A percentile compares a stretch with the other conserved stretches of the same genome.
phyloP scores from a whole-genome alignment of 23 tunicate species.

The Trididemnum miniatum region DNA sequence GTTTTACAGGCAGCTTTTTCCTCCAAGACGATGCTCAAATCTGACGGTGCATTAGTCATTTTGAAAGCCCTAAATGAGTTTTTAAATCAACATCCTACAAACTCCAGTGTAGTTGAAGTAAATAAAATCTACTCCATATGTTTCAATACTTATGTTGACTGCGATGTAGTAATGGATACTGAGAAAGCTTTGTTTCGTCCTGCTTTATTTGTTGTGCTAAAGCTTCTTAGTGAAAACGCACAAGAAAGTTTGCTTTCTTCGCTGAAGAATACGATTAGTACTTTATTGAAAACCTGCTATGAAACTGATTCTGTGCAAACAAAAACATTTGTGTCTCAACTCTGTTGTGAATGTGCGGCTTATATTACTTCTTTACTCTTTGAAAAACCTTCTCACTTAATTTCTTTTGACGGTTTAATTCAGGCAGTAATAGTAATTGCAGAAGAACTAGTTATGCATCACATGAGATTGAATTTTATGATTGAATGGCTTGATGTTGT shows the following conservation, averaged over 20 bases:
- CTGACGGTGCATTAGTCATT: not conserved
- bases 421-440: not conserved
- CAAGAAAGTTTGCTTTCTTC: not conserved
- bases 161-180: not conserved
- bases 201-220: conserved; percentile 7
- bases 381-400: not conserved
- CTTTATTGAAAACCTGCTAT: conserved; percentile 16
- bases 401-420: not conserved
- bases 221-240: not conserved
- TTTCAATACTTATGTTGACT: not conserved
- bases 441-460: conserved; percentile 28
- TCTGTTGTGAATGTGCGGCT: not conserved
- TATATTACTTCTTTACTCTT: not conserved
- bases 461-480: not conserved
- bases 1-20: not conserved
- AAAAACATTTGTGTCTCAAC: not conserved
- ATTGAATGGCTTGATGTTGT: conserved; percentile 7
- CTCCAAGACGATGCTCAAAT: not conserved
- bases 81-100: not conserved
- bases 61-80: not conserved
- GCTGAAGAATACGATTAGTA: conserved; percentile 5
- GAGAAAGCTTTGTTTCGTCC: not conserved
- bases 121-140: not conserved
- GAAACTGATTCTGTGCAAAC: not conserved
- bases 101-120: not conserved